These are phyloP conservation scores for Baccha elongata DNA, from an alignment of 2,888 invertebrate species.

Conservation along the genomic window DNA sequence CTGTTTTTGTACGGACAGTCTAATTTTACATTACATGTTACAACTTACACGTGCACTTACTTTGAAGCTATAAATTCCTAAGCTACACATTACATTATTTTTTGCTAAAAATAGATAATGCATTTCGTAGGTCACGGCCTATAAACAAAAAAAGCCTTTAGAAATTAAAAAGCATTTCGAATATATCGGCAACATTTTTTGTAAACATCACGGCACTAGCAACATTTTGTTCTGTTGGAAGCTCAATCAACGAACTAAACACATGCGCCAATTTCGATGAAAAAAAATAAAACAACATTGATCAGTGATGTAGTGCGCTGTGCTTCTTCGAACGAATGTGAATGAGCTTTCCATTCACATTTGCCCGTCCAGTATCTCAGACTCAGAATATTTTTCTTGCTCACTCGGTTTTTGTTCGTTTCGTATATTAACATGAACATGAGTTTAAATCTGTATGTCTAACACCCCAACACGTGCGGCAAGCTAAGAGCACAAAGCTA, in stretches of 20 bases:
- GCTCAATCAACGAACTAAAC: not conserved
- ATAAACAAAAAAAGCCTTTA: conserved; percentile 4
- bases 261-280: conserved; percentile 4
- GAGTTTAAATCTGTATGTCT: conserved; percentile 46
- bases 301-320: not conserved
- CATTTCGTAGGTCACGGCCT: conserved; percentile 40
- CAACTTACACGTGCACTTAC: not conserved
- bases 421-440: conserved; percentile 4
- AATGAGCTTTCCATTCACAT: conserved; percentile 23
- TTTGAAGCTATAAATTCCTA: not conserved
- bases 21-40: too few relatives aligned
- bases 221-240: conserved; percentile 1
- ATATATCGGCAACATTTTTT: not conserved
- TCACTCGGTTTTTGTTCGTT: conserved; percentile 29
- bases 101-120: conserved; percentile 34
- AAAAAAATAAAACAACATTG: not conserved
- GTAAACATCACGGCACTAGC: not conserved
- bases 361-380: not conserved
- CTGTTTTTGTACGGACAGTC: not conserved
- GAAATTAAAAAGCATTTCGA: conserved; percentile 18
- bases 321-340: not conserved
- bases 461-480: conserved; percentile 69
- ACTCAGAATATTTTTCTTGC: not conserved
- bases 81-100: not conserved
- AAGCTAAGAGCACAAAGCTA: conserved; percentile 28